Conservation (phyloP, 53 echinoderm and acorn worm species). For the Zoroaster sp. region DNA sequence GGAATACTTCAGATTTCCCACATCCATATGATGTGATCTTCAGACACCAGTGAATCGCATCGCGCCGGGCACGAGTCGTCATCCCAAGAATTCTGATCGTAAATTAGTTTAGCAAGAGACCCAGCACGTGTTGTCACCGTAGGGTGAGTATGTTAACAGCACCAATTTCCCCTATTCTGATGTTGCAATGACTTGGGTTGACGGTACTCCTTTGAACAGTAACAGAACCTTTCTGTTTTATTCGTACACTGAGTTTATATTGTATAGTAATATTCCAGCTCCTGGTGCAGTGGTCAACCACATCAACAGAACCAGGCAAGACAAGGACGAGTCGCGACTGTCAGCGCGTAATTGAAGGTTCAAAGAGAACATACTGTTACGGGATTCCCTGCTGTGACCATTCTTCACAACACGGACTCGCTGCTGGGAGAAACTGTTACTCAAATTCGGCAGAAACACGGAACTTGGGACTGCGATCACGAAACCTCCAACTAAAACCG, state of each 20-base stretch:
- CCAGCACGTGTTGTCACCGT: conserved; percentile 36
- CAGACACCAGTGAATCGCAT: conserved; percentile 20
- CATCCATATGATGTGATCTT: conserved; percentile 16
- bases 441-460: conserved; percentile 6
- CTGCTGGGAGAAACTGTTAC: conserved; percentile 17
- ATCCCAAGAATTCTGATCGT: conserved; percentile 54
- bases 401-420: neutral
- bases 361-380: neutral
- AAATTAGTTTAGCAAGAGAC: conserved; percentile 59
- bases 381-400: neutral
- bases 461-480: neutral
- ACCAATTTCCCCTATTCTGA: neutral
- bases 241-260: neutral
- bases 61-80: neutral
- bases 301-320: neutral
- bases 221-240: neutral
- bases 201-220: neutral
- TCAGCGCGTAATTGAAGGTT: conserved; percentile 30
- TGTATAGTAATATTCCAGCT: neutral
- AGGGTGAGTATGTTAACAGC: conserved; percentile 30
- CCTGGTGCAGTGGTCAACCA: conserved; percentile 1
- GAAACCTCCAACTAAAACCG: neutral
- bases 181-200: neutral
- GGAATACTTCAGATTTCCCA: conserved; percentile 41
- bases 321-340: conserved; percentile 34